Base-by-base conservation (phyloP, 2,113 vertebrate species). In the Nycticebus coucang region DNA sequence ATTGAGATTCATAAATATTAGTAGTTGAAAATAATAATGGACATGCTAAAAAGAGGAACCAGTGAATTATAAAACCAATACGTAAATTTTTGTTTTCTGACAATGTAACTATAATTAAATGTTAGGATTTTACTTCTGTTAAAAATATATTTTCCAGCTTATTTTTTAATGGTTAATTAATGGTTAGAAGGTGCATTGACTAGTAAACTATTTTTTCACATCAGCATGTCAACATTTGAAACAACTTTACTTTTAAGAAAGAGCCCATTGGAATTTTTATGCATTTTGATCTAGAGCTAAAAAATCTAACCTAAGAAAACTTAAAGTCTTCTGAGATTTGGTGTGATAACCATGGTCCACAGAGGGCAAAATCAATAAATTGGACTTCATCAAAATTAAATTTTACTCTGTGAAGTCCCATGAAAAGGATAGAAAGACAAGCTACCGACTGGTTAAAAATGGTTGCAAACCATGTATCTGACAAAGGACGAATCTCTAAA, bases 1-100 rank as follows among this genome's bases (percentile, higher is more conserved):
- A 19, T 35, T 41, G 74, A 92, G 30, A 62, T 78, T 92, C 30
- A 92, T 53, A 89, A 89, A 85, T 78, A 92, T 53, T 86, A 89
- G 81, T 78, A 77, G 28, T 68, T 57, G 68, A 92, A 94, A 94
- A 69, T n/a, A 94, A 35, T 18, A 77, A 80, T 60, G 71, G 57
- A 80, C 30, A 19, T 81, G 17, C 78, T 68, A 80, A 80, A 87
- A 35, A 82, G 69, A 93, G 35, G 11, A 33, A 59, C 4, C 22
- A 60, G 66, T 85, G 66, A 87, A 79, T 94, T 92, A 62, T 53
- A 12, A 84, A 82, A 35, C 28, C 33, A 84, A 60, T 55, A 33
- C 17, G 30, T 68, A 30, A 37, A 22, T 30, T 88, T 75, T 74
- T 21, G 15, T 68, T 35, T 94, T 75, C 59, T 82, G 75, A 53